Conservation (phyloP, 2,888 invertebrate genomes). For the Kryphioiulus occultus region DNA sequence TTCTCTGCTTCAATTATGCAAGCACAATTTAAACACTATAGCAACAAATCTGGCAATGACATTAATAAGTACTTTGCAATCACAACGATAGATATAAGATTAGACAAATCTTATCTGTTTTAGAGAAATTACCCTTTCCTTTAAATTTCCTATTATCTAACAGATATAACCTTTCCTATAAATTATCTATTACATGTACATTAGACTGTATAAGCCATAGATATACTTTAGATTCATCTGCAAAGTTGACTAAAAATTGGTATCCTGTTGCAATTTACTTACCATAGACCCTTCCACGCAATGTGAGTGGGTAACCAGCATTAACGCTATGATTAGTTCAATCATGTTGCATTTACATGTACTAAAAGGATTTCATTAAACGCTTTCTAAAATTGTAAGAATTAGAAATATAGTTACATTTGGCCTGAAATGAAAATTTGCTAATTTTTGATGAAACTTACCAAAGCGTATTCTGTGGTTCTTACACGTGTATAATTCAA, state of each 20-base stretch:
- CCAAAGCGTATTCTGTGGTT: background rate
- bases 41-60: background rate
- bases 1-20: conserved; percentile 10
- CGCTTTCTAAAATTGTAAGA: background rate
- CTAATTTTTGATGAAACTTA: background rate
- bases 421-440: too few relatives aligned
- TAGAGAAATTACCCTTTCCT: too few relatives aligned
- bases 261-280: background rate
- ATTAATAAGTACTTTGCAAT: conserved; percentile 6
- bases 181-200: too few relatives aligned
- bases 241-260: too few relatives aligned
- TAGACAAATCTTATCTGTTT: too few relatives aligned
- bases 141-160: too few relatives aligned
- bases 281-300: background rate
- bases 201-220: too few relatives aligned
- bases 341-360: background rate
- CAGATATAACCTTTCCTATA: too few relatives aligned
- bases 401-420: too few relatives aligned
- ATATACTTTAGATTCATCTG: too few relatives aligned
- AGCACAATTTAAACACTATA: background rate
- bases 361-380: background rate
- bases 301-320: background rate
- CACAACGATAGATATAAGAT: too few relatives aligned
- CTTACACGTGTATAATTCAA: background rate
- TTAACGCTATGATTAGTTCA: background rate